Percentiles rank a stretch among this genome's conserved stretches.
These are phyloP conservation scores for Elysia chlorotica DNA, from an alignment of 1,140 invertebrate species.

Conservation along the genomic window DNA sequence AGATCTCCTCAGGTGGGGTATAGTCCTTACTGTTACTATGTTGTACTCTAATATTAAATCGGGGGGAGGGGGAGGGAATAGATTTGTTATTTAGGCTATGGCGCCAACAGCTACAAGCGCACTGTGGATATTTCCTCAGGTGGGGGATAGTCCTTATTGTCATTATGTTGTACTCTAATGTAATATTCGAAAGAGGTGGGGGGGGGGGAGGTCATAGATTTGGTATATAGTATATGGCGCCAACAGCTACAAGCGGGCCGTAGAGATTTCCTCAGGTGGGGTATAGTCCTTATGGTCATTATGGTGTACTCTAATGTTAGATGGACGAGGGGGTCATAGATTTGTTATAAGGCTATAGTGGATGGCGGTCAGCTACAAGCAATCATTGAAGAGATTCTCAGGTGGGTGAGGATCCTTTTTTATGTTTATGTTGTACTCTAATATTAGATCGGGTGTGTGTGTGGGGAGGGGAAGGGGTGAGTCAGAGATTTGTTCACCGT, in stretches of 20 bases:
- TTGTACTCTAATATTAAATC: slow-evolving; percentile 14
- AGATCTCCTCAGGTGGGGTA: slow-evolving; percentile 30
- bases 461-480: slow-evolving; percentile 2
- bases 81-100: too few relatives aligned
- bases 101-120: slow-evolving; percentile 27
- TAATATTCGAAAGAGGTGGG: background rate
- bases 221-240: too few relatives aligned
- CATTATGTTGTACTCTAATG: too few relatives aligned
- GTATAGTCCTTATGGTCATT: background rate
- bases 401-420: background rate
- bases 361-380: slow-evolving; percentile 27
- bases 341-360: too few relatives aligned
- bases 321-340: background rate
- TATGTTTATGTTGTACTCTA: too few relatives aligned
- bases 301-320: too few relatives aligned
- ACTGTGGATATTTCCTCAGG: slow-evolving; percentile 42
- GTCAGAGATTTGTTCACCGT: too few relatives aligned
- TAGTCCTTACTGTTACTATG: background rate
- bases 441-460: slow-evolving; percentile 12
- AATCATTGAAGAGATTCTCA: slow-evolving; percentile 41
- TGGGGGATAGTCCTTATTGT: background rate
- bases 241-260: slow-evolving; percentile 32
- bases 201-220: too few relatives aligned
- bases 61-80: slow-evolving; percentile 2
- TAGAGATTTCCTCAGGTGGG: slow-evolving; percentile 37